A percentile compares a stretch with the other conserved stretches of the same genome.
phyloP scores from a whole-genome alignment of 2,113 vertebrate species.

The Neogale vison region DNA sequence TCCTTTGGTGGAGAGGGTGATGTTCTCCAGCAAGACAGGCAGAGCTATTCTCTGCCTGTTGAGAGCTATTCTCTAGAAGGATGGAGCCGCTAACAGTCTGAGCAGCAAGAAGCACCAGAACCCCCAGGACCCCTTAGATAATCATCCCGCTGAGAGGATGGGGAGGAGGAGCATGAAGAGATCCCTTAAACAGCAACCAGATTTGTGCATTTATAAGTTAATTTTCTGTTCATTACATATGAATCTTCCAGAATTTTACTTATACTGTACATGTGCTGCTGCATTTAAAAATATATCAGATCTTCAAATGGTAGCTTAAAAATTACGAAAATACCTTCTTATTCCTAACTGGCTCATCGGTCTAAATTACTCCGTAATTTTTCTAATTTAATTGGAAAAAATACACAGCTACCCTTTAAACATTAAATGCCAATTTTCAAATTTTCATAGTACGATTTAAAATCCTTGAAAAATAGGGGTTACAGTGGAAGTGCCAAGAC shows the following conservation, averaged over 20 bases:
- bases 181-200: not conserved
- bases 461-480: constrained; percentile 34
- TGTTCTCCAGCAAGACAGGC: not conserved
- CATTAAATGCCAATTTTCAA: not conserved
- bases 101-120: not conserved
- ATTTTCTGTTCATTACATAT: not conserved
- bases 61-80: not conserved
- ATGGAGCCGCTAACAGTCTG: not conserved
- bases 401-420: not conserved
- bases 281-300: not conserved
- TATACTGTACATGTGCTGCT: not conserved
- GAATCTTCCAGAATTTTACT: not conserved
- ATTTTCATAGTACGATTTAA: not conserved
- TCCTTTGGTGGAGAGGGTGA: not conserved
- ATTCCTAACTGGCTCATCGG: not conserved
- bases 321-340: not conserved
- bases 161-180: not conserved
- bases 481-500: not conserved
- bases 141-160: accelerated
- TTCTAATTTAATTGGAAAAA: constrained; percentile 24
- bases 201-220: not conserved
- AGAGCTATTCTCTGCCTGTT: not conserved
- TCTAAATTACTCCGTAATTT: not conserved
- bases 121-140: not conserved
- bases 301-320: not conserved